Evolutionary conservation across 1,140 invertebrate genomes (phyloP).

Genomic region (Ruditapes philippinarum): DNA sequence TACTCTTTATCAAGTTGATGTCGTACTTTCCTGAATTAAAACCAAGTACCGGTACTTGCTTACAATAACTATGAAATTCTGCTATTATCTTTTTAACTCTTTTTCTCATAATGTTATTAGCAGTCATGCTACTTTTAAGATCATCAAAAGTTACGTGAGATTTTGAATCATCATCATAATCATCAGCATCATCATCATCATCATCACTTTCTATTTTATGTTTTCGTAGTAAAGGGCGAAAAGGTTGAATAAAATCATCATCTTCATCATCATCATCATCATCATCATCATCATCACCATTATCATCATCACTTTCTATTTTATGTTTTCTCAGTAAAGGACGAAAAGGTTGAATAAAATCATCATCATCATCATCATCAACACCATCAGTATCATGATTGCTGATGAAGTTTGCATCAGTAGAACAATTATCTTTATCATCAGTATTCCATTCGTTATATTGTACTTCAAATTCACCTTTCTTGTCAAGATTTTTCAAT

Average conservation of each 20-base stretch:
- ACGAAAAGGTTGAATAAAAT: neutral
- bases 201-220: no score
- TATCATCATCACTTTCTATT: neutral
- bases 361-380: neutral
- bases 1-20: slow-evolving; percentile 24
- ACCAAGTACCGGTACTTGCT: slow-evolving; percentile 1
- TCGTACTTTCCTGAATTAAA: slow-evolving; percentile 52
- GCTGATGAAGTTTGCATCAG: neutral
- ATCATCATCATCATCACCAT: neutral
- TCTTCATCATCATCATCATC: neutral
- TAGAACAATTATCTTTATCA: neutral
- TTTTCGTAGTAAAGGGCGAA: neutral
- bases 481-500: neutral
- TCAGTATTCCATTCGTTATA: neutral
- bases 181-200: no score
- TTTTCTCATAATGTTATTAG: neutral
- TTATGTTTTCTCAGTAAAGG: neutral
- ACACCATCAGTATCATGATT: neutral
- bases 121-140: no score
- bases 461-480: neutral
- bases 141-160: no score
- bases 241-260: neutral
- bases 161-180: neutral
- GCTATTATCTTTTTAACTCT: neutral
- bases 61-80: slow-evolving; percentile 42